Conservation (phyloP, 1,140 invertebrate species). For the Leptinotarsa texana region DNA sequence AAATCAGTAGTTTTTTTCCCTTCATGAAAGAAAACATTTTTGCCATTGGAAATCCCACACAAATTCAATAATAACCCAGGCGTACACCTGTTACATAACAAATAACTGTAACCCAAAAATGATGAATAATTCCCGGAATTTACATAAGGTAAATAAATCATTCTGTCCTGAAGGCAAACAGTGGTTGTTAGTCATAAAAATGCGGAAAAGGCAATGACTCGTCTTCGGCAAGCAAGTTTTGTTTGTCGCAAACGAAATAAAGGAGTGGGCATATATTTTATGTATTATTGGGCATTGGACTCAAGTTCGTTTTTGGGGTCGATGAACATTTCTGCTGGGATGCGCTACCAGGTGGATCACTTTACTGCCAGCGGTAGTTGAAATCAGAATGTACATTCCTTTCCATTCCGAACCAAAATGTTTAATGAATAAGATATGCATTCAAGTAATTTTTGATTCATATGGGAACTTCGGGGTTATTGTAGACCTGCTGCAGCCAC, state of each 20-base stretch:
- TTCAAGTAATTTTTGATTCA: no score
- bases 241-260: conserved; percentile 23
- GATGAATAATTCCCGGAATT: neutral
- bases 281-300: conserved; percentile 24
- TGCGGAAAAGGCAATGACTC: conserved; percentile 23
- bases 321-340: conserved; percentile 18
- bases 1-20: no score
- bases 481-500: no score
- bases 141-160: neutral
- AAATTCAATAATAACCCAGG: no score
- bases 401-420: no score
- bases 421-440: no score
- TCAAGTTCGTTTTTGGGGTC: conserved; percentile 12
- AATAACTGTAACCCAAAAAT: neutral
- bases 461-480: no score
- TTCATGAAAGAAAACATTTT: no score
- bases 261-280: conserved; percentile 21
- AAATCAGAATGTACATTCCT: no score
- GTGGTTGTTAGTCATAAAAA: conserved; percentile 17
- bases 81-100: neutral
- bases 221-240: conserved; percentile 15
- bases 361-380: neutral
- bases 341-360: neutral
- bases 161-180: neutral
- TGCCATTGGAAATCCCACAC: no score